These are phyloP conservation scores for Rhynchophorus ferrugineus DNA, from an alignment of 1,140 invertebrate species.

Conservation along the genomic window DNA sequence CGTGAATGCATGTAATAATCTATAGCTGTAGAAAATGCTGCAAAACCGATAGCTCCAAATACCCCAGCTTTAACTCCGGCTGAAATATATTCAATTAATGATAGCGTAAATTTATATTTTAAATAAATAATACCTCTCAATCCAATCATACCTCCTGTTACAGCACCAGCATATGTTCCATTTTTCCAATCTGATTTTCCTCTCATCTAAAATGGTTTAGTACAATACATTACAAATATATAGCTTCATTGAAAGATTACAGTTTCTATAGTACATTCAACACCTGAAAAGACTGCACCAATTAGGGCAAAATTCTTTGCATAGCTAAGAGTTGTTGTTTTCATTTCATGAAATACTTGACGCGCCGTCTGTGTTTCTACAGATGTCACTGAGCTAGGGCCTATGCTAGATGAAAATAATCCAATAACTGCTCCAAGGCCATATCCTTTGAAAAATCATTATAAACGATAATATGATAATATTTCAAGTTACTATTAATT, in stretches of 20 bases:
- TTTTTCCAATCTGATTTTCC: conserved; percentile 95
- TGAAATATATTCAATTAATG: no score
- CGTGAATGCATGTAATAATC: conserved; percentile 83
- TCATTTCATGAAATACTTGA: conserved; percentile 88
- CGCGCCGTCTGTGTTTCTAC: conserved; percentile 76
- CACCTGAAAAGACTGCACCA: conserved; percentile 84
- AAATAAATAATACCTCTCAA: conserved; percentile 84
- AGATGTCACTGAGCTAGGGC: conserved; percentile 71
- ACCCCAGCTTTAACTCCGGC: conserved; percentile 89
- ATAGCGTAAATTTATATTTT: no score
- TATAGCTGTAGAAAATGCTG: conserved; percentile 89
- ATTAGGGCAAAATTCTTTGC: conserved; percentile 97
- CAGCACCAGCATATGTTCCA: conserved; percentile 86
- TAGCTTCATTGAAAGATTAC: conserved; percentile 45
- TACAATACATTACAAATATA: conserved; percentile 2
- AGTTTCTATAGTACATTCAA: conserved; percentile 88
- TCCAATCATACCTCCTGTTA: conserved; percentile 93
- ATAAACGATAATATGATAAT: neutral
- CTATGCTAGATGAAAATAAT: conserved; percentile 90
- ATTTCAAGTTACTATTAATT: conserved; percentile 25
- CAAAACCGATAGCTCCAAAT: conserved; percentile 89
- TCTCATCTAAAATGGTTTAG: conserved; percentile 69
- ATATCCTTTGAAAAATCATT: conserved; percentile 58
- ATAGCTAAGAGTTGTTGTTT: conserved; percentile 79
- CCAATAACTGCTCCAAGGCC: conserved; percentile 89